Evolutionary conservation across 2,888 invertebrate species (phyloP).

Genomic region (Pollenia labialis): DNA sequence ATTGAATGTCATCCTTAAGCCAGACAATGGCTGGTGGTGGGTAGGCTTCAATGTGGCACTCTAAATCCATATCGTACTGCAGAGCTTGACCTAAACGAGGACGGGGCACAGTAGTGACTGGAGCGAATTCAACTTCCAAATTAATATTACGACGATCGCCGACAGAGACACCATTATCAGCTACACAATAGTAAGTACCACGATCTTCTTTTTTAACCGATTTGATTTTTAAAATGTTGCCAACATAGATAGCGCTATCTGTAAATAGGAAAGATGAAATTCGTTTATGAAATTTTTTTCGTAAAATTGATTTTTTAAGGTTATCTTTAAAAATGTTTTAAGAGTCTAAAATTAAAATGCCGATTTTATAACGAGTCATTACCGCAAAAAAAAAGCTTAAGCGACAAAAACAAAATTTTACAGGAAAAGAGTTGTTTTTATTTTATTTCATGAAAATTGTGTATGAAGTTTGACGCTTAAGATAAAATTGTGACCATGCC

Average conservation of each 20-base stretch:
- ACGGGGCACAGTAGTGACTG: constrained; percentile 92
- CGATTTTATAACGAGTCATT: no score
- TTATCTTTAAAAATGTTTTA: background rate
- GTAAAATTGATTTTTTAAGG: background rate
- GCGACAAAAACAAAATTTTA: no score
- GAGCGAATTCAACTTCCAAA: constrained; percentile 95
- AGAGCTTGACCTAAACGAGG: constrained; percentile 93
- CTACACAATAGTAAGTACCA: constrained; percentile 97
- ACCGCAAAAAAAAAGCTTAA: no score
- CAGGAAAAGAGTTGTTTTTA: no score
- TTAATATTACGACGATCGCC: constrained; percentile 94
- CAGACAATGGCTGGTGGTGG: constrained; percentile 96
- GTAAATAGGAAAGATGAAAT: constrained; percentile 70
- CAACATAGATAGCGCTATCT: constrained; percentile 86
- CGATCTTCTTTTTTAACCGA: constrained; percentile 93
- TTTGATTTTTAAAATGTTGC: constrained; percentile 91
- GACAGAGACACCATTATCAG: constrained; percentile 94
- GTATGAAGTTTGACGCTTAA: no score
- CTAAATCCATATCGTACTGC: constrained; percentile 96
- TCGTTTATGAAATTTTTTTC: background rate
- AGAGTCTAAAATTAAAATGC: no score
- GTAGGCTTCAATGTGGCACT: constrained; percentile 97
- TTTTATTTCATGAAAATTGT: no score
- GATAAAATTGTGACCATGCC: no score
- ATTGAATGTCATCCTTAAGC: constrained; percentile 92